Conservation (phyloP, 2,888 invertebrate species). For the Meloe dianella region DNA sequence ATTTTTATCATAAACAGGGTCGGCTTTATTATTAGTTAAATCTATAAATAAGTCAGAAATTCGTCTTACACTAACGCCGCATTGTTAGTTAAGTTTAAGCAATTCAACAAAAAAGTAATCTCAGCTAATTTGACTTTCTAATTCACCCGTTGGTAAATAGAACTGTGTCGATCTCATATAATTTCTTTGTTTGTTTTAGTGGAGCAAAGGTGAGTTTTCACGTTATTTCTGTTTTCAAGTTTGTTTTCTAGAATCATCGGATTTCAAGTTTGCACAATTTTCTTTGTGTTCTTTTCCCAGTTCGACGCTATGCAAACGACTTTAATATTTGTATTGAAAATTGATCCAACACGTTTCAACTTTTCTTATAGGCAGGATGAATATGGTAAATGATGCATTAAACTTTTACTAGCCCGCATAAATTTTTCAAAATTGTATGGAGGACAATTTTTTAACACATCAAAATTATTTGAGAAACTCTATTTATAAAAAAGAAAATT, state of each 20-base stretch:
- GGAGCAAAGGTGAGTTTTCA: neutral
- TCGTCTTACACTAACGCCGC: neutral
- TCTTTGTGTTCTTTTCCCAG: constrained; percentile 32
- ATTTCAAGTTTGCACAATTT: constrained; percentile 26
- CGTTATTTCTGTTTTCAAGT: constrained; percentile 20
- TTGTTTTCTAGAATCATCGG: constrained; percentile 20
- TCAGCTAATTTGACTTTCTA: neutral
- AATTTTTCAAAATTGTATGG: neutral
- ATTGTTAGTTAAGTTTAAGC: neutral
- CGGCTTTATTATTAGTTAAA: too few species aligned
- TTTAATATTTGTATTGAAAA: constrained; percentile 47
- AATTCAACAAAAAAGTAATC: neutral
- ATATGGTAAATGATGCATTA: constrained; percentile 42
- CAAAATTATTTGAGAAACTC: too few species aligned
- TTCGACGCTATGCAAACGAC: constrained; percentile 38
- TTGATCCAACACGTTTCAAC: constrained; percentile 42
- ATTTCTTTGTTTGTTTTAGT: constrained; percentile 14
- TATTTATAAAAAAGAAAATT: too few species aligned
- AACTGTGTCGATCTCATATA: constrained; percentile 1
- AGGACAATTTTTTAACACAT: neutral
- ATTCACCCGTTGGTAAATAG: neutral
- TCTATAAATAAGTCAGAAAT: too few species aligned
- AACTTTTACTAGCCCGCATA: constrained; percentile 29
- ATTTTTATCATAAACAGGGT: too few species aligned
- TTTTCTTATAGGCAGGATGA: constrained; percentile 39